Evolutionary conservation across 2,113 vertebrate species (phyloP).

Genomic region (Pterophyllum scalare): DNA sequence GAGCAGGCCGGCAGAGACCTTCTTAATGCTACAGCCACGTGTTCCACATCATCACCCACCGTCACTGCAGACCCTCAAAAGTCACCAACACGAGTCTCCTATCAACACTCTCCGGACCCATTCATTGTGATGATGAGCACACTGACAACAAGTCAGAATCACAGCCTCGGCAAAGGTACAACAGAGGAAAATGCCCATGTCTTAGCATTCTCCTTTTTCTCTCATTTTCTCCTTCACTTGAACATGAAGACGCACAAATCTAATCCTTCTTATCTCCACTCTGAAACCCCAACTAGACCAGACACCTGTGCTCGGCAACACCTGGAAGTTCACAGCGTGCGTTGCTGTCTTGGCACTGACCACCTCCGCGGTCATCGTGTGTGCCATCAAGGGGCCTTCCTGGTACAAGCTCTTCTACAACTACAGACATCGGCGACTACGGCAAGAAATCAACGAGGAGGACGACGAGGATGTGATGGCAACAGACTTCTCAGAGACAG

Average conservation of each 20-base stretch:
- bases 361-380: constrained; percentile 83
- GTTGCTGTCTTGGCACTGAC: constrained; percentile 80
- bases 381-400: constrained; percentile 85
- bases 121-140: background rate
- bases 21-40: constrained; percentile 7
- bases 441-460: constrained; percentile 75
- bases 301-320: constrained; percentile 74
- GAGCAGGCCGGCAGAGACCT: constrained; percentile 22
- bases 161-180: constrained; percentile 47
- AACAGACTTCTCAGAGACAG: constrained; percentile 68
- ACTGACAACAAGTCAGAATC: background rate
- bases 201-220: background rate
- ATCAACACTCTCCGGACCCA: background rate
- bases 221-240: background rate
- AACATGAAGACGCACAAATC: background rate
- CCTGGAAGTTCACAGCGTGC: constrained; percentile 86
- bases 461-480: constrained; percentile 1
- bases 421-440: constrained; percentile 86
- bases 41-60: background rate
- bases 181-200: background rate
- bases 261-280: background rate
- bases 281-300: constrained; percentile 22
- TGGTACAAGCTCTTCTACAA: constrained; percentile 87
- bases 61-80: background rate
- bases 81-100: background rate